Percentiles rank a stretch among this genome's conserved stretches.
Conservation (phyloP, 2,113 vertebrate species). For the Cyprinodon variegatus region DNA sequence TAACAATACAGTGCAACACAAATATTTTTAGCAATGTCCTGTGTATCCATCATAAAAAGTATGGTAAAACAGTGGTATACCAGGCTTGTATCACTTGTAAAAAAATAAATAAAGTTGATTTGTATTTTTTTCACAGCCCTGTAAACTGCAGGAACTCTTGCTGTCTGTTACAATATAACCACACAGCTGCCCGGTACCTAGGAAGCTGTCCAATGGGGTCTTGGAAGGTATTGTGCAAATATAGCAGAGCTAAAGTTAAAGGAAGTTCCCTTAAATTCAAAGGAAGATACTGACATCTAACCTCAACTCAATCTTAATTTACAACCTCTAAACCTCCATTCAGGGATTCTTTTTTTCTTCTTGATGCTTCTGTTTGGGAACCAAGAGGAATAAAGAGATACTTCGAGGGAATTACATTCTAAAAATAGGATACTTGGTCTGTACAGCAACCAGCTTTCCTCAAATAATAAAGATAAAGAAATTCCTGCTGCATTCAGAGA, state of each 20-base stretch:
- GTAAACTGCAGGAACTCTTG: slow-evolving; percentile 55
- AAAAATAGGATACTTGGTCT: slow-evolving; percentile 25
- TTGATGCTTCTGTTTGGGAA: slow-evolving; percentile 34
- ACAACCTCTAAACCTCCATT: slow-evolving; percentile 27
- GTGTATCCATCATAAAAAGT: neutral
- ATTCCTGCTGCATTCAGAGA: slow-evolving; percentile 42
- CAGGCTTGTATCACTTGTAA: slow-evolving; percentile 23
- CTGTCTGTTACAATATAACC: slow-evolving; percentile 48
- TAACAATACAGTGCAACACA: neutral
- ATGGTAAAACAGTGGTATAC: neutral
- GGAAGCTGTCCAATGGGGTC: slow-evolving; percentile 37
- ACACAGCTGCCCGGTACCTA: slow-evolving; percentile 44
- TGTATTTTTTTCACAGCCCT: slow-evolving; percentile 42
- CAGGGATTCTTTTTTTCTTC: slow-evolving; percentile 25
- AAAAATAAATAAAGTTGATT: slow-evolving; percentile 46
- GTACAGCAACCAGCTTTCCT: slow-evolving; percentile 35
- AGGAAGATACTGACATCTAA: slow-evolving; percentile 58
- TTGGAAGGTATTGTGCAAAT: slow-evolving; percentile 53
- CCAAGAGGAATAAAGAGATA: slow-evolving; percentile 28
- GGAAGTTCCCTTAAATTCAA: slow-evolving; percentile 52
- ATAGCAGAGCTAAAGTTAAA: slow-evolving; percentile 40
- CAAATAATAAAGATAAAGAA: slow-evolving; percentile 45
- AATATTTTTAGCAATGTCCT: neutral
- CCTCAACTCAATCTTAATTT: slow-evolving; percentile 57
- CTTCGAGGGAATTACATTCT: slow-evolving; percentile 18